A percentile compares a stretch with the other conserved stretches of the same genome.
phyloP scores from a whole-genome alignment of 2,113 vertebrate genomes.

The Periophthalmus modestus region DNA sequence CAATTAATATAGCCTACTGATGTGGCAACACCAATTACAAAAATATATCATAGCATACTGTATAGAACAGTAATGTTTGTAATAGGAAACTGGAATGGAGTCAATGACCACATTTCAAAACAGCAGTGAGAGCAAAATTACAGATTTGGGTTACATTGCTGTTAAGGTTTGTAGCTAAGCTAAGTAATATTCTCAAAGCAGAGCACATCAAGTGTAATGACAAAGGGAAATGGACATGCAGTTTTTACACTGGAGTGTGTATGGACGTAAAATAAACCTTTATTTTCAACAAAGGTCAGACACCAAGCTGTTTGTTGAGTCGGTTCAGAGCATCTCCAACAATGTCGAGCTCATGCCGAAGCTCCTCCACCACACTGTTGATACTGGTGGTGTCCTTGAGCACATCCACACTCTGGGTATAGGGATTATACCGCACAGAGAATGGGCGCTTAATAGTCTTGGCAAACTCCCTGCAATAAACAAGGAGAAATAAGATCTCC shows the following conservation, averaged over 20 bases:
- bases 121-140: conserved; percentile 23
- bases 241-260: conserved; percentile 19
- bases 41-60: conserved; percentile 6
- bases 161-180: conserved; percentile 57
- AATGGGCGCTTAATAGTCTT: conserved; percentile 98
- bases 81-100: conserved; percentile 21
- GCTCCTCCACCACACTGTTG: conserved; percentile 86
- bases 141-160: conserved; percentile 36
- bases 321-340: conserved; percentile 88
- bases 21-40: conserved; percentile 47
- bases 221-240: conserved; percentile 41
- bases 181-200: conserved; percentile 29
- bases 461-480: conserved; percentile 88
- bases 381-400: conserved; percentile 91
- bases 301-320: conserved; percentile 84
- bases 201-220: conserved; percentile 56
- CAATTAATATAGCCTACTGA: conserved; percentile 47
- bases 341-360: conserved; percentile 90
- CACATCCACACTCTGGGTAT: conserved; percentile 91
- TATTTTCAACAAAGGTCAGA: conserved; percentile 66
- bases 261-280: conserved; percentile 5
- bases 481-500: conserved; percentile 18
- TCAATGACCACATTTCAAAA: conserved; percentile 32
- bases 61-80: background rate
- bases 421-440: conserved; percentile 93